Base-by-base conservation (phyloP, 2,113 vertebrate genomes). In the Ophiodon elongatus region DNA sequence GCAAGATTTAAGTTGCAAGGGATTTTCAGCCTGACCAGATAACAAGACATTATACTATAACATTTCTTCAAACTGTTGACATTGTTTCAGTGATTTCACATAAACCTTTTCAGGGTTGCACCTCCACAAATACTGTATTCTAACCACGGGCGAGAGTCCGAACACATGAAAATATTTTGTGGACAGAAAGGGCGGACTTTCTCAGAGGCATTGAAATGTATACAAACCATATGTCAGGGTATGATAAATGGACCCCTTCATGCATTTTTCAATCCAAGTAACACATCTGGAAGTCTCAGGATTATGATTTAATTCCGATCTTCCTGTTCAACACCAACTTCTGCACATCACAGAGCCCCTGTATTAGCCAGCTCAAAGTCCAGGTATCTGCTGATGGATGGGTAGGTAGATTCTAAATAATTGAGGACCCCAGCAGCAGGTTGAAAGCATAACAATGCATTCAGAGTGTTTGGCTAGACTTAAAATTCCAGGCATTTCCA, bases 351-450 rank as follows among this genome's bases (percentile, higher is more conserved):
- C 47, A 76, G 25, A 70, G 64, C 64, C 64, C 33, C 56, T 27
- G 45, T 57, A 72, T 41, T 71, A 27, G 72, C 64, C 45, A 50
- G 64, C 79, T 35, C 75, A 84, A 83, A 89, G 85, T 69, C 45
- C 10, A 14, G 66, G 17, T 64, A 73, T 81, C 76, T 54, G 54
- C 69, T 91, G 88, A 87, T 85, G 57, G 90, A 91, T 79, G 76
- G 87, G 80, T 41, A n/a, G 57, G 59, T 76, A 68, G 76, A 85
- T 68, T 76, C 57, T 91, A 70, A 93, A 93, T 94, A 90, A 94
- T 90, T 90, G 79, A 92, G 45, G 27, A 68, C 66, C 27, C 37
- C 43, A 15, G 84, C 73, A 65, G 87, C 82, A 85, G 76, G 87
- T 82, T 78, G 77, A 91, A 83, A 86, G 74, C 75, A 80, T 84